Evolutionary conservation across 2,113 vertebrate species (phyloP).

Genomic region (Macroglossus sobrinus): DNA sequence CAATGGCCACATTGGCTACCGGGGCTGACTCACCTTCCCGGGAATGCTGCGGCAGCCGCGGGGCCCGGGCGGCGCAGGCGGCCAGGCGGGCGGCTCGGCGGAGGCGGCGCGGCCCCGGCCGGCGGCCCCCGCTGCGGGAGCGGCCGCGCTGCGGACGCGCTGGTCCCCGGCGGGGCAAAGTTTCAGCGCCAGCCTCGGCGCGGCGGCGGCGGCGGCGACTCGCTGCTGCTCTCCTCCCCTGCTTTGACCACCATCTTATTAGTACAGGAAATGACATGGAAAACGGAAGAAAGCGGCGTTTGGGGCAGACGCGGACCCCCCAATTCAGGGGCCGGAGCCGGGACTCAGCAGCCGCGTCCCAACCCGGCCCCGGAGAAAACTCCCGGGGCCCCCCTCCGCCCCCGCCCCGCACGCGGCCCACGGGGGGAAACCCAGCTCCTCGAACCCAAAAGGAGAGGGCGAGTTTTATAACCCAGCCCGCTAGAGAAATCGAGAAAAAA

Average conservation of each 20-base stretch:
- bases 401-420: slow-evolving; percentile 24
- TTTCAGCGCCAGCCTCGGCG: slow-evolving; percentile 82
- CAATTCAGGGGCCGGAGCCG: slow-evolving; percentile 81
- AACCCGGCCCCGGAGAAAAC: slow-evolving; percentile 15
- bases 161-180: slow-evolving; percentile 82
- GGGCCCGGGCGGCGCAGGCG: slow-evolving; percentile 66
- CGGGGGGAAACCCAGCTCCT: not conserved
- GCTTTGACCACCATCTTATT: slow-evolving; percentile 96
- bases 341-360: slow-evolving; percentile 68
- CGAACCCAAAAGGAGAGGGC: not conserved
- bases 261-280: slow-evolving; percentile 97
- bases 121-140: slow-evolving; percentile 64
- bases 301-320: slow-evolving; percentile 86
- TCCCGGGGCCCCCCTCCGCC: not conserved
- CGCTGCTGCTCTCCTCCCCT: slow-evolving; percentile 88
- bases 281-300: slow-evolving; percentile 91
- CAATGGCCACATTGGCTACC: slow-evolving; percentile 90
- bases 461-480: not conserved
- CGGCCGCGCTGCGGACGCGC: slow-evolving; percentile 72
- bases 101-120: slow-evolving; percentile 54
- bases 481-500: not conserved
- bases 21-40: slow-evolving; percentile 86
- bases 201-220: slow-evolving; percentile 81
- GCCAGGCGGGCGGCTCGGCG: slow-evolving; percentile 65
- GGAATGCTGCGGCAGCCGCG: slow-evolving; percentile 66